Evolutionary conservation across 2,113 vertebrate species (phyloP).

Genomic region (Paratilapia polleni): DNA sequence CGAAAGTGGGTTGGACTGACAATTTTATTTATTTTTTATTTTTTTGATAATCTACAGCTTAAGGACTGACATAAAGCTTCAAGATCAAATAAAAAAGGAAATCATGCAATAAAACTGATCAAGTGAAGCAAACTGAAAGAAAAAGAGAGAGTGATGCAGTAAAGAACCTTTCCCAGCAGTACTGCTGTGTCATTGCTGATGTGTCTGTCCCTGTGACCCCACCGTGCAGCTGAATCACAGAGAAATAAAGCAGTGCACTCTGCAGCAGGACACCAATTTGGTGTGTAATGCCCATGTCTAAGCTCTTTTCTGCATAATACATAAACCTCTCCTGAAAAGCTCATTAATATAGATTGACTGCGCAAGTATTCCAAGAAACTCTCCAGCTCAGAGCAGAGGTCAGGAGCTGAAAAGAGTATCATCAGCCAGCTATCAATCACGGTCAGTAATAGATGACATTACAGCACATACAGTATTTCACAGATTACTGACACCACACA

Average conservation of each 20-base stretch:
- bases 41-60: background rate
- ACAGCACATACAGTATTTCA: background rate
- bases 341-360: conserved; percentile 60
- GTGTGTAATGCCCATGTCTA: conserved; percentile 9
- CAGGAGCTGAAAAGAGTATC: background rate
- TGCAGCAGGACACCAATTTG: conserved; percentile 21
- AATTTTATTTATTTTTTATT: conserved; percentile 2
- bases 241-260: background rate
- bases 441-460: background rate
- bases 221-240: conserved; percentile 20
- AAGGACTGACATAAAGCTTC: background rate
- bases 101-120: background rate
- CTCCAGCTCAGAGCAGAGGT: conserved; percentile 16
- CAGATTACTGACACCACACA: background rate
- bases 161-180: background rate
- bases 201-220: background rate
- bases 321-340: conserved; percentile 38
- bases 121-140: background rate
- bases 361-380: conserved; percentile 49
- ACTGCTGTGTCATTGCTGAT: conserved; percentile 48
- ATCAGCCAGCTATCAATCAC: background rate
- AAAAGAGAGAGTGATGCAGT: background rate
- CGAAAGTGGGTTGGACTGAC: conserved; percentile 54
- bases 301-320: conserved; percentile 50
- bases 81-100: background rate